Conservation (phyloP, 2,113 vertebrate genomes). For the Progne subis region DNA sequence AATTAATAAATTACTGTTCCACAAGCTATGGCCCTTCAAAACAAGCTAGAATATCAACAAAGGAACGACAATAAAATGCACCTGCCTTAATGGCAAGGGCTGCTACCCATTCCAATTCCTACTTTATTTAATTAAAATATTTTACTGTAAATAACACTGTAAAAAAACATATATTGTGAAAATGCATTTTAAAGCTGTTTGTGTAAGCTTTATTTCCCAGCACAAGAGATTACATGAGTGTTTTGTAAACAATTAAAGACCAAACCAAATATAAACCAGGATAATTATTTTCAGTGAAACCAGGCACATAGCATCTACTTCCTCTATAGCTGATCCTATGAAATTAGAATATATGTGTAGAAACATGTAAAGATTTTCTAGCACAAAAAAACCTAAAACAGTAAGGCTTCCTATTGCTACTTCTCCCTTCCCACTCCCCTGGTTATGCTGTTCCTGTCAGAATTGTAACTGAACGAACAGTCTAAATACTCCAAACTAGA, state of each 20-base stretch:
- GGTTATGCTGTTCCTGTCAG: not conserved
- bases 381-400: not conserved
- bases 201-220: not conserved
- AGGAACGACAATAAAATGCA: not conserved
- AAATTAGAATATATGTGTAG: not conserved
- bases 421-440: not conserved
- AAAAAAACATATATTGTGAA: not conserved
- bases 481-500: not conserved
- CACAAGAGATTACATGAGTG: not conserved
- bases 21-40: not conserved
- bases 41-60: not conserved
- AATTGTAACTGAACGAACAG: not conserved
- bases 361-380: not conserved
- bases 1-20: not conserved
- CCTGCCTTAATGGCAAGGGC: not conserved
- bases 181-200: not conserved
- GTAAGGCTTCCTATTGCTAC: not conserved
- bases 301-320: not conserved
- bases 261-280: not conserved
- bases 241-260: not conserved
- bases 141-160: not conserved
- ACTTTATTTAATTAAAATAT: not conserved
- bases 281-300: not conserved
- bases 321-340: not conserved
- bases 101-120: not conserved